Evolutionary conservation across 2,888 invertebrate species (phyloP), one percentile per base, ranked within the genome.

Genomic region (Ormyrus rosae): DNA sequence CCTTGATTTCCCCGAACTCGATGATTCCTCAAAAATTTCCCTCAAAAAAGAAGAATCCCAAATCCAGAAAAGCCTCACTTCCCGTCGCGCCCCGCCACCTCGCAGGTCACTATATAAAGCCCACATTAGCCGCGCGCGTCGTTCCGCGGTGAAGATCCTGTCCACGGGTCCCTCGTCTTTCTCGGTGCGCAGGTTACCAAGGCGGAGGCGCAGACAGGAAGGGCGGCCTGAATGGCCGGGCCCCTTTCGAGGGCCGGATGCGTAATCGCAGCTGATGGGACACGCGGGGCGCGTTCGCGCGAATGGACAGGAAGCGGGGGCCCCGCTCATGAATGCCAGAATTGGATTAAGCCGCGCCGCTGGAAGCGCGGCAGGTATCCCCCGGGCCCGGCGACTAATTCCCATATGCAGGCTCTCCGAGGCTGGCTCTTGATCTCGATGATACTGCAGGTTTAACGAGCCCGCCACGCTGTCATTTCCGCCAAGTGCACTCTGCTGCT

Each of bases 281-380:
- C 82, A 83, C 63, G 69, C 46, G 53, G 34, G 46, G 34, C 34
- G 34, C 83, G 72, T 65, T 74, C 84, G 78, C 78, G 79, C 87
- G 34, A 88, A 89, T 87, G 88, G 86, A 87, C 88, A 89, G 89
- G 89, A 89, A 89, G 87, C 86, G 84, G 85, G 86, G 79, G 34
- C 34, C 34, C 46, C 68, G 58, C 53, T 56, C 80, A 81, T 88
- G 86, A 88, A 88, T 87, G 85, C 86, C 85, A 83, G 85, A 87
- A 88, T 88, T 88, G 86, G 88, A 87, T 88, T 86, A 85, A 87
- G 84, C 83, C 81, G 58, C 19, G 69, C 68, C 51, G 72, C 50
- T 48, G 73, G 46, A 51, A 8, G 45, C 64, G 53, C 60, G 55
- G 64, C 78, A 78, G 69, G 75, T 77, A 34, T 2, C 34, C 50